Base-by-base conservation (phyloP, 2,797 vertebrate species). In the Erethizon dorsatum region DNA sequence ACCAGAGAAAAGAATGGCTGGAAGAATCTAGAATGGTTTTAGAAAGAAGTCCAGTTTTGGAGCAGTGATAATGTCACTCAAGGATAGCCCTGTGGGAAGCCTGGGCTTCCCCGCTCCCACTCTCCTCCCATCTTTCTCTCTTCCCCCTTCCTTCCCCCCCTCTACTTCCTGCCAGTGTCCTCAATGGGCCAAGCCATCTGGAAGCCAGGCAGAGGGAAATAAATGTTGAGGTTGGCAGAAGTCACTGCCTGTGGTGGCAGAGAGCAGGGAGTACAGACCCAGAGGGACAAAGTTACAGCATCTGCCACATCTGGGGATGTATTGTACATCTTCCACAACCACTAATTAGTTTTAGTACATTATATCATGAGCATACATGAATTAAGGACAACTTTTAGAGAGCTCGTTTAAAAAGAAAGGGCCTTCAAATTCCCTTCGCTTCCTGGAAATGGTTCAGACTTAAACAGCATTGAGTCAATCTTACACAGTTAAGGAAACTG, bases 191-290 rank as follows among this genome's bases (percentile, higher is more conserved):
- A 89, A 41, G 57, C 6, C 47, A 84, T 52, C 61, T 9, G 31
- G 87, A 90, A 87, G 50, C 47, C 80, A 52, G 69, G 50, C 12
- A 45, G 20, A 57, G 67, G 91, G 59, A 33, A 33, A 41, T 67
- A n/a, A 22, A 3, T 41, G 82, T 52, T 24, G 24, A 54, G 50
- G 17, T 14, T 45, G 69, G 50, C 11, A 33, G 14, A 65, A 57
- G 10, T 65, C 45, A 7, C 37, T 4, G 0, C 61, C 33, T 7
- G 31, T 1, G 5, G 5, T 6, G 2, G 2, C 41, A 54, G 80
- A 52, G 47, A 83, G 86, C 47, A 12, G 33, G 67, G 54, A 75
- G 28, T 1, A 3, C 0, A 12, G 37, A 61, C 24, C 17, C 57
- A 37, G 52, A 59, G 71, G 54, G 41, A 47, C 33, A 54, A 26